Base-by-base conservation (phyloP, 1,140 invertebrate species). In the Neotoxoptera formosana region DNA sequence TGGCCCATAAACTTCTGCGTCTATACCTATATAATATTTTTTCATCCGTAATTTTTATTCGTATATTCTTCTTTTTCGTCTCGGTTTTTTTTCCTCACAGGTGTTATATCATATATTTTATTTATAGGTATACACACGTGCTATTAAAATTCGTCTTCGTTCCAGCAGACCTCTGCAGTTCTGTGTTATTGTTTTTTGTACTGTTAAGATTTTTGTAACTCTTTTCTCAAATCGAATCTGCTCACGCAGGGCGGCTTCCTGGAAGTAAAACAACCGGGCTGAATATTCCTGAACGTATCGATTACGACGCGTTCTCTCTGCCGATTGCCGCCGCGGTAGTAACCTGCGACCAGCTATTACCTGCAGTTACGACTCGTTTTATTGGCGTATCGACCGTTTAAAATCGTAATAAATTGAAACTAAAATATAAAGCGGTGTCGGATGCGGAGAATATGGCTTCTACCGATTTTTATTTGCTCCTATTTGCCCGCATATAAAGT, bases 1-100 rank as follows among this genome's bases (percentile, higher is more conserved):
- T 34, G 91, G 36, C 76, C 47, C 91, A 83, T 92, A 81, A 92
- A 92, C 47, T 83, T 53, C 76, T 83, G n/a, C n/a, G 67, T 92
- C 47, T 41, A 34, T 91, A 17, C 21, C 20, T 21, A 56, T 45
- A 67, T 14, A 25, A 41, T 41, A 41, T 41, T 81, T 76, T 76
- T 76, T 67, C 81, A n/a, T 60, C 20, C 14, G 56, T 76, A 91
- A 45, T 91, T 48, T 81, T 83, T 92, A 34, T 92, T 92, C 47
- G 60, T 84, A 51, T 21, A 17, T 83, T 83, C 30, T 48, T 76
- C 41, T 41, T 67, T 20, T 91, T 47, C 67, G 20, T 25, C 60
- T 76, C 23, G 83, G 36, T 86, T 45, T 25, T 86, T 84, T 45
- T 45, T 41, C 41, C 45, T 17, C 30, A n/a, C 41, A 51, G 34